Percentiles rank a stretch among this genome's conserved stretches.
phyloP scores from a whole-genome alignment of 2,888 invertebrate species.

The Cordilura impudica region DNA sequence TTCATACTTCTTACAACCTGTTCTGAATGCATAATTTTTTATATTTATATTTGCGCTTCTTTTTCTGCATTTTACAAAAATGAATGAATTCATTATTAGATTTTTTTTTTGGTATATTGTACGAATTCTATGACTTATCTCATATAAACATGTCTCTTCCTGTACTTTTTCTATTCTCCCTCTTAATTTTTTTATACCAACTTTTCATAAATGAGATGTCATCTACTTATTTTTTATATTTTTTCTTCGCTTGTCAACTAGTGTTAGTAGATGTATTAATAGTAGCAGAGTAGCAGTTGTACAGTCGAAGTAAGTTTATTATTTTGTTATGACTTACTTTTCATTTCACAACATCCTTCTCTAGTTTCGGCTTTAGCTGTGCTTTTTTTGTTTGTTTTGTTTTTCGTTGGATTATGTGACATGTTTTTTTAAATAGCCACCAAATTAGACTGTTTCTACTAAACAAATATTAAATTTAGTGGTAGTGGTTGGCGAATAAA shows the following conservation, averaged over 20 bases:
- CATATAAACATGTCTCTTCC: slow-evolving; percentile 48
- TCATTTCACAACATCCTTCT: slow-evolving; percentile 35
- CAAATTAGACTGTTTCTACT: slow-evolving; percentile 39
- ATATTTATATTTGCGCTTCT: slow-evolving; percentile 6
- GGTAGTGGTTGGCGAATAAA: slow-evolving; percentile 34
- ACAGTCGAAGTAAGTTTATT: slow-evolving; percentile 52
- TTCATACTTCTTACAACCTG: slow-evolving; percentile 40
- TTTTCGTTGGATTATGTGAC: slow-evolving; percentile 49
- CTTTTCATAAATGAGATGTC: slow-evolving; percentile 55
- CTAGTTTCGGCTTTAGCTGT: not conserved
- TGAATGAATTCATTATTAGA: slow-evolving; percentile 58
- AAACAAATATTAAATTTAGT: slow-evolving; percentile 18
- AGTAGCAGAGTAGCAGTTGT: not conserved
- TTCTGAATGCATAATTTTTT: slow-evolving; percentile 53
- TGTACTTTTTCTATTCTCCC: slow-evolving; percentile 1
- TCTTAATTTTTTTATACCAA: slow-evolving; percentile 4
- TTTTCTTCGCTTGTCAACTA: slow-evolving; percentile 9
- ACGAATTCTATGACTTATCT: slow-evolving; percentile 30
- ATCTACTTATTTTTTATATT: slow-evolving; percentile 10
- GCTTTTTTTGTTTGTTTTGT: slow-evolving; percentile 5
- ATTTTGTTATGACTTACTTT: slow-evolving; percentile 58
- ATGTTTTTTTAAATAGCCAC: slow-evolving; percentile 58
- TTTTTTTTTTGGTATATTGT: slow-evolving; percentile 17
- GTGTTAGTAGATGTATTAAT: not conserved
- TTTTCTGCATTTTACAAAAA: slow-evolving; percentile 37